Base-by-base conservation (phyloP, 2,888 invertebrate species). In the Coenonympha glycerion region DNA sequence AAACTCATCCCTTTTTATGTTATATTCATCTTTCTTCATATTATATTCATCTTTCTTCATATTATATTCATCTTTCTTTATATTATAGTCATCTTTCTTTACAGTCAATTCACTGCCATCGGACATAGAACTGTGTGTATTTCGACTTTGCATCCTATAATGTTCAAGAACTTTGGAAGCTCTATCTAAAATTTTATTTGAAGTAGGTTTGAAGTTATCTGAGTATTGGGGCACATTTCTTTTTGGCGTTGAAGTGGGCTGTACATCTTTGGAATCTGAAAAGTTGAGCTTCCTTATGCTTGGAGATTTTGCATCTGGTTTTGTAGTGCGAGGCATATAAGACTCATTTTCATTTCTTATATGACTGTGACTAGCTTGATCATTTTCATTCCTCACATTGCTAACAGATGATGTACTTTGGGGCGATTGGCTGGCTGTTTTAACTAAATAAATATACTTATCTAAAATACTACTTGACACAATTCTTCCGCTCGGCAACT, bases 361-460 rank as follows among this genome's bases (percentile, higher is more conserved):
- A 21, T 28, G 9, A 42, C 24, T 24, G n/a, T 47, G 24, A 28
- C 40, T 52, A 8, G 33, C 9, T 28, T 24, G 22, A 31, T 52
- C 47, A 45, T 28, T 56, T 5, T 58, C 56, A 31, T 28, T 42
- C 34, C 13, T 28, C 9, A 48, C 9, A 21, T 34, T 52, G 21
- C 16, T 8, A 21, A 24, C 39, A 6, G 44, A 18, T 36, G 50
- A 30, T 24, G 47, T 18, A 53, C 62, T 39, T 58, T 57, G 49
- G 60, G 54, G 70, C 6, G 65, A 54, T 36, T 42, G 62, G 51
- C n/a, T 56, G 15, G 66, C 50, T 56, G 71, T 80, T 65, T 79
- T 80, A 0, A 79, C 82, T 57, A 87, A 75, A 62, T 87, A 87
- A 60, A 87, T 87, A 55, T 87, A 87, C 60, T 84, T 86, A 59